Evolutionary conservation across 2,113 vertebrate species (phyloP), one percentile per base, ranked within the genome.

Genomic region (Callorhinus ursinus): DNA sequence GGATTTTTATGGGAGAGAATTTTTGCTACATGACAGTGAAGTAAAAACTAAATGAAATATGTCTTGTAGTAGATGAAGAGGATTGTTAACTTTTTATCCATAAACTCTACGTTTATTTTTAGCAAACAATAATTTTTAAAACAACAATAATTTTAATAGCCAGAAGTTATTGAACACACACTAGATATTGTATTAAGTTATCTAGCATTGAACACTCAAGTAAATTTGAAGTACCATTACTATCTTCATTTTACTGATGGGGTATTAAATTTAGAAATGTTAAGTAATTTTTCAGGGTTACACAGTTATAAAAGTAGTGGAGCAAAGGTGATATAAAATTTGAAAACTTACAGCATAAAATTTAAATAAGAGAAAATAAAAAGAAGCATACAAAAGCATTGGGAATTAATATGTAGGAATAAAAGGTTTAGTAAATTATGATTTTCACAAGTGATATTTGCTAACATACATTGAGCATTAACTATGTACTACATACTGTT

Each of bases 21-120:
- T 82, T 49, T 49, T 67, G 36, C 46, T 61, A 21, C 18, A 76
- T 18, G 12, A 89, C 2, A 53, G n/a, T n/a, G 16, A 93, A 82
- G 33, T 55, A n/a, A 81, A 63, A 92, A 7, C 16, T 57, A 92
- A 85, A 82, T 63, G 86, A 95, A 96, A 79, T n/a, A 39, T 51
- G 4, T 80, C 9, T 74, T 21, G 0, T 42, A 19, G 31, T 51
- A 61, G 53, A 72, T 42, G 5, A 74, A 85, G 7, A 1, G 0
- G 39, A 90, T 18, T 69, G 55, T 33, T 49, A 24, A 0, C 6
- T 46, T 79, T 71, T 88, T 19, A 71, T 53, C 22, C 24, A n/a
- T 21, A 55, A 0, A 77, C 51, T 0, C 26, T 63, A 9, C 5
- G 6, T 49, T 2, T 1, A 46, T 51, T 95, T 88, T 92, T 63